These are phyloP conservation scores for Octodonta nipae DNA, from an alignment of 2,888 invertebrate genomes.

Conservation along the genomic window DNA sequence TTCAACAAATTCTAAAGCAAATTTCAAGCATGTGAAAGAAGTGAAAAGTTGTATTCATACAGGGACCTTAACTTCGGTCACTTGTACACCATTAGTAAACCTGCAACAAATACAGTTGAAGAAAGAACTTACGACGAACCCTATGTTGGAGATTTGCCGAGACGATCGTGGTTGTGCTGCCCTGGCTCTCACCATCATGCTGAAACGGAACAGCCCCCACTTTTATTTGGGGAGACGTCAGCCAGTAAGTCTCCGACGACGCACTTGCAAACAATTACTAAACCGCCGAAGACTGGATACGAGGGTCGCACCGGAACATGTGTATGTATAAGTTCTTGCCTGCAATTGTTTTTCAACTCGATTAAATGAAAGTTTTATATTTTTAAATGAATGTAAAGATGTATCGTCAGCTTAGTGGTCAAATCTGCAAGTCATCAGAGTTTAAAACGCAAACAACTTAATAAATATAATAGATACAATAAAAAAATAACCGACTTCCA, in stretches of 20 bases:
- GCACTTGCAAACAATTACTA: conserved; percentile 7
- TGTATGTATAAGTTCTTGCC: background rate
- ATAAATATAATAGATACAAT: no score
- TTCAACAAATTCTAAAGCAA: no score
- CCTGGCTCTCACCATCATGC: conserved; percentile 32
- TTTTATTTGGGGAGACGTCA: conserved; percentile 15
- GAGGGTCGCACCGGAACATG: background rate
- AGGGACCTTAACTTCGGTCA: conserved; percentile 31
- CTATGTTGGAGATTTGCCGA: conserved; percentile 32
- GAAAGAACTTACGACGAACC: conserved; percentile 37
- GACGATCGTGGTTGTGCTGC: conserved; percentile 40
- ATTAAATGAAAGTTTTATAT: no score
- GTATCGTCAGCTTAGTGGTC: no score
- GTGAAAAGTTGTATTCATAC: no score
- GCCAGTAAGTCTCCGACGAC: conserved; percentile 12
- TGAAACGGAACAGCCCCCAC: conserved; percentile 30
- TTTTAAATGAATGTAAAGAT: conserved; percentile 1
- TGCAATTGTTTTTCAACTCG: background rate
- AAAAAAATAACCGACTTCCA: no score
- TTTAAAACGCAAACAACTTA: no score
- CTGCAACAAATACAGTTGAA: conserved; percentile 16
- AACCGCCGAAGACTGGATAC: conserved; percentile 4
- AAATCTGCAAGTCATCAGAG: no score
- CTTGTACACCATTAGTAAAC: conserved; percentile 39
- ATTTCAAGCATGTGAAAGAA: no score